Percentiles rank a stretch among this genome's conserved stretches.
phyloP scores from a whole-genome alignment of 2,797 vertebrate species.

The Esox masquinongy region DNA sequence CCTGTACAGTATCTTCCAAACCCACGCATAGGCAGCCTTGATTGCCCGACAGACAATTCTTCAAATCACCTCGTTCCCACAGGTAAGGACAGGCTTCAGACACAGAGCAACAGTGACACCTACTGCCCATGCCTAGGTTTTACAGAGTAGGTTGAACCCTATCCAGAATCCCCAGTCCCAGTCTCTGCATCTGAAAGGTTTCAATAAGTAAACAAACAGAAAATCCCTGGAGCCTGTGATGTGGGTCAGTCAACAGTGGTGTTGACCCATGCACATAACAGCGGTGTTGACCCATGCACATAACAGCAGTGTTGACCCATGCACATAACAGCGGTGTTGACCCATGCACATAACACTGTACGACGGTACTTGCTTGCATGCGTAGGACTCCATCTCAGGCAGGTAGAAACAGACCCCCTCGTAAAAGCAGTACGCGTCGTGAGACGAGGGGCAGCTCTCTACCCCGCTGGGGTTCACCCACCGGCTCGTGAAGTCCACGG shows the following conservation, averaged over 20 bases:
- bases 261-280: background rate
- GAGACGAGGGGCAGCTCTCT: slow-evolving; percentile 76
- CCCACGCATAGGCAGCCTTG: background rate
- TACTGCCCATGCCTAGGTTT: slow-evolving; percentile 51
- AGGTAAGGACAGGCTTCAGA: background rate
- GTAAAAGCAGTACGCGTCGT: slow-evolving; percentile 87
- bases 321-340: no score
- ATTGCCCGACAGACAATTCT: background rate
- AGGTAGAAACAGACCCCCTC: slow-evolving; percentile 86
- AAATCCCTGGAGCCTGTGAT: background rate
- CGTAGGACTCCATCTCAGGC: slow-evolving; percentile 80
- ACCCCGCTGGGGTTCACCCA: slow-evolving; percentile 42
- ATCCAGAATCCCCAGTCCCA: background rate
- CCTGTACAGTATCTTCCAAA: background rate
- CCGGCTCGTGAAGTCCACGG: slow-evolving; percentile 45
- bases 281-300: background rate
- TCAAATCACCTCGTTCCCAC: background rate
- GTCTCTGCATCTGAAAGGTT: background rate
- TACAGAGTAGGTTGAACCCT: background rate
- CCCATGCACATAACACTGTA: no score
- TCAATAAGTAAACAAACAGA: background rate
- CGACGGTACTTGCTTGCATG: slow-evolving; percentile 86
- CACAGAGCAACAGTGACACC: slow-evolving; percentile 73
- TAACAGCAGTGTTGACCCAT: background rate
- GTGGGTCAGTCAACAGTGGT: background rate